These are phyloP conservation scores for Cylindroiulus punctatus DNA, from an alignment of 2,888 invertebrate species.

Conservation along the genomic window DNA sequence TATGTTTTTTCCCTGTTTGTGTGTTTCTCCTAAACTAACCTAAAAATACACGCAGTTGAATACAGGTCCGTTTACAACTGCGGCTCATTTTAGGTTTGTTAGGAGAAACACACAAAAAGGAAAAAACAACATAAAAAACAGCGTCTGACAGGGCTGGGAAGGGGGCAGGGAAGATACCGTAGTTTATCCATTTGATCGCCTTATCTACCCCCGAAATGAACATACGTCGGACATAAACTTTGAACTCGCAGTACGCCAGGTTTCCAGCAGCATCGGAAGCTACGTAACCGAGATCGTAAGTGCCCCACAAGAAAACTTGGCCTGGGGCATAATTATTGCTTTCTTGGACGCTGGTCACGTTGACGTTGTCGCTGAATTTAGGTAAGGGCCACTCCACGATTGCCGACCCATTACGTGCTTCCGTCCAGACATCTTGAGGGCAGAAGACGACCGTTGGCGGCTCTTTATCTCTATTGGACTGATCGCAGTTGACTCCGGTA, in stretches of 20 bases:
- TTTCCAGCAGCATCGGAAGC: slow-evolving; percentile 93
- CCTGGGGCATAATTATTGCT: slow-evolving; percentile 88
- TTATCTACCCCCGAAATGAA: slow-evolving; percentile 60
- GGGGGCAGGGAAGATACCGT: too few relatives aligned
- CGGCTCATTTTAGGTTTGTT: too few relatives aligned
- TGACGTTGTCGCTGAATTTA: slow-evolving; percentile 88
- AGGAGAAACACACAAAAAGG: too few relatives aligned
- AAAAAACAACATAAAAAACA: too few relatives aligned
- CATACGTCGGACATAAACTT: slow-evolving; percentile 87
- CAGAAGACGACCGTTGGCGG: slow-evolving; percentile 89
- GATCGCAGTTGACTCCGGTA: slow-evolving; percentile 84
- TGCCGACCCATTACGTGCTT: slow-evolving; percentile 90
- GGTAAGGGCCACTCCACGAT: slow-evolving; percentile 93
- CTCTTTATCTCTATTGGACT: slow-evolving; percentile 82
- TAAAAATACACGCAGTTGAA: too few relatives aligned
- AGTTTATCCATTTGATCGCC: neutral
- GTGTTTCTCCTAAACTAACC: too few relatives aligned
- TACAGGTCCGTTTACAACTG: too few relatives aligned
- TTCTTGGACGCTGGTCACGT: slow-evolving; percentile 80
- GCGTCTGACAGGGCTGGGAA: too few relatives aligned
- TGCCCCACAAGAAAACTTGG: slow-evolving; percentile 67
- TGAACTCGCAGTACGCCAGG: slow-evolving; percentile 89
- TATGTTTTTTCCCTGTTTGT: too few relatives aligned
- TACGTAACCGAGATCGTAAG: slow-evolving; percentile 79
- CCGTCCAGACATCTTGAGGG: slow-evolving; percentile 93